Evolutionary conservation across 2,888 invertebrate species (phyloP), one percentile per base, ranked within the genome.

Genomic region (Eurytoma adleriae): DNA sequence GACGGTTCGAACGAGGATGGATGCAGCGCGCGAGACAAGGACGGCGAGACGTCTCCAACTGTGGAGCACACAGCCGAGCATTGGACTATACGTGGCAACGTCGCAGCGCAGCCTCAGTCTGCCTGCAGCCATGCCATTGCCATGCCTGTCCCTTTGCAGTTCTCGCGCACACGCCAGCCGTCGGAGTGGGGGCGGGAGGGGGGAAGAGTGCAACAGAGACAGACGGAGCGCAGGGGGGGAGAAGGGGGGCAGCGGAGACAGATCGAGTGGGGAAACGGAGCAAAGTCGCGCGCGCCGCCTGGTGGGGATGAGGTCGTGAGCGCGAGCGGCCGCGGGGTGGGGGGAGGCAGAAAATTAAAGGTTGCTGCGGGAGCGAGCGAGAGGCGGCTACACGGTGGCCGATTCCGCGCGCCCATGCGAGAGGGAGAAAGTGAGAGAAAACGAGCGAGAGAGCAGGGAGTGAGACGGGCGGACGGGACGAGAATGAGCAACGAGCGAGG

Each of bases 41-140:
- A 77, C 30, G 13, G 66, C 66, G 64, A 27, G 56, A 71, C 16
- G 70, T 78, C 57, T 66, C 66, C n/a, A 48, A 48, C 27, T 24
- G 50, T 73, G 56, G 7, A 40, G 20, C 18, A 14, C 18, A 59
- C 54, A 56, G 66, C 30, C 24, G 61, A 68, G 78, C 61, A 72
- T 72, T 54, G 61, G 75, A 76, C 61, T 68, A 24, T 24, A 81
- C 76, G 69, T 74, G 82, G 82, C 82, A 82, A 82, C 82, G 82
- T 54, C 79, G 82, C 82, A 74, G 77, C 52, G 72, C 77, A 79
- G 79, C 73, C 70, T 77, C 61, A 75, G 75, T 59, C 79, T 77
- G 16, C n/a, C n/a, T 2, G 76, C 77, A 73, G 77, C 72, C 13
- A 66, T 74, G 64, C 73, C 73, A 70, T 78, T 54, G 80, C 73